Evolutionary conservation across 2,113 vertebrate genomes (phyloP), one percentile per base, ranked within the genome.

Genomic region (Lynx canadensis): DNA sequence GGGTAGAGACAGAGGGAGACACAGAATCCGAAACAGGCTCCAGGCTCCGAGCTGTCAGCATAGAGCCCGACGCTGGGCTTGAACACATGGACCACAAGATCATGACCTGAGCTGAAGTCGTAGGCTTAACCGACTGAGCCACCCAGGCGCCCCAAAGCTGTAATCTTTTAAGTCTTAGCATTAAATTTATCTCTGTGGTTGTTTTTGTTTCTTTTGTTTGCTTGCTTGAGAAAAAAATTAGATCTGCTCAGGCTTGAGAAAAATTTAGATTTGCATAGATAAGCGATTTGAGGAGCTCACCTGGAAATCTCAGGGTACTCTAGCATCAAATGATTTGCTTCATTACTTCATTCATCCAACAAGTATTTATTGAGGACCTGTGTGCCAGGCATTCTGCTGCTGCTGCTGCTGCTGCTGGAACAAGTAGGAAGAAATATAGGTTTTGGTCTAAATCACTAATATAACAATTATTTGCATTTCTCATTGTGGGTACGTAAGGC

Each of bases 191-290:
- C 85, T 68, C 63, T 93, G 45, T 65, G 63, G 63, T 65, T 65
- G 63, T 65, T 65, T 60, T 60, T 29, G 63, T 65, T 65, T 31
- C 66, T 88, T 93, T 95, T 81, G 45, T 95, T 96, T 94, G 71
- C 25, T 94, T 88, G 13, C 95, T 86, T 96, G 84, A 55, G 38
- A 18, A 85, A 80, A 88, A 87, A 45, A 45, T 9, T 45, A 45
- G 45, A 8, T 45, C 57, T 60, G 12, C 50, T 87, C 52, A 21
- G 25, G 13, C 95, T 86, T 96, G 84, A 55, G 38, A 18, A 85
- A 80, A 88, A 87, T 25, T 57, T 50, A 68, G 80, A 89, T 91
- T 87, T 81, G 16, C 55, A 38, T 15, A 23, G 25, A 91, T 55
- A 82, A 79, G 14, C 36, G 9, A 27, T n/a, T 95, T 82, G 18